Base-by-base conservation (phyloP, 2,113 vertebrate species). In the Catagonus wagneri region DNA sequence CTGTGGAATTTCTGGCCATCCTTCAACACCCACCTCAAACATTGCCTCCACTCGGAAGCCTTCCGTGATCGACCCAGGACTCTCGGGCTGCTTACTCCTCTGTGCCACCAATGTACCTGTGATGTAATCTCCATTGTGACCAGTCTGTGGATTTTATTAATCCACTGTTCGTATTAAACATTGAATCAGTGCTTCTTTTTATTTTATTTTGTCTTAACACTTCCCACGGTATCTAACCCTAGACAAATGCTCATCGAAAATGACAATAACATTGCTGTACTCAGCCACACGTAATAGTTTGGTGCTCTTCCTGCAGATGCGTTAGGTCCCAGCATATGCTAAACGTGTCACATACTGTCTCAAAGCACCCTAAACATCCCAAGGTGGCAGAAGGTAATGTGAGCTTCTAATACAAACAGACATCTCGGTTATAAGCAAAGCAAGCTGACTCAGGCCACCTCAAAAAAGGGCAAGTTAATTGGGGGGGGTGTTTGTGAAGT, bases 71-170 rank as follows among this genome's bases (percentile, higher is more conserved):
- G 15, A 34, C 83, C 50, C 36, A 56, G 1, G 25, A 25, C 29
- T 52, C 19, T 2, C 0, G 1, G n/a, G 6, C 71, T 14, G 19
- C 23, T 92, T 25, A 1, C 22, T 90, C 29, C 75, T 71, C 50
- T 65, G 14, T 66, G 39, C 36, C 50, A 34, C 22, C 17, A 50
- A 25, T 0, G 0, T 54, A 17, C 58, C 58, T 63, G 52, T 65
- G 39, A n/a, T 14, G 19, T 1, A 10, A 3, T 32, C 50, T 87
- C 25, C 23, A 14, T 5, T 85, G 44, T 34, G 52, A 58, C 1
- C 1, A 0, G 34, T 36, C n/a, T 74, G 4, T 19, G 36, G n/a
- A 32, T 81, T 80, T 88, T 58, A 52, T 25, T 92, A n/a, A 79
- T 27, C 9, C 80, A 9, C 32, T 71, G 95, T 83, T 44, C 74